Evolutionary conservation across 1,140 invertebrate genomes (phyloP), one percentile per base, ranked within the genome.

Genomic region (Brachionus koreanus): DNA sequence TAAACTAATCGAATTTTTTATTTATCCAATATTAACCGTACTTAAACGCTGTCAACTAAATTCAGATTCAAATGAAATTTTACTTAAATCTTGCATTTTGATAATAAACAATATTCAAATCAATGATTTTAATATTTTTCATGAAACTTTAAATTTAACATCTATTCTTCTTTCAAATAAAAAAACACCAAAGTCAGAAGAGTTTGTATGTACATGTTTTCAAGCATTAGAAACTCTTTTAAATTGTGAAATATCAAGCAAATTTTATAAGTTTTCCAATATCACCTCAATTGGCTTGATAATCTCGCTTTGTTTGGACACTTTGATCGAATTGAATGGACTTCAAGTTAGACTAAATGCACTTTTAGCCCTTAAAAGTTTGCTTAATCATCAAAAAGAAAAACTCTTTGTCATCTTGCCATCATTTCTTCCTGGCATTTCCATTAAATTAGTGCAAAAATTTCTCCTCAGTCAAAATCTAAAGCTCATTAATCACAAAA

Each of bases 161-260:
- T 79, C 49, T 12, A 39, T 79, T 23, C 61, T 79, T 19, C 57
- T 79, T 25, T 69, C 65, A 37, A 79, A 43, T 23, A 79, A 79
- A 35, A 61, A 77, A 33, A n/a, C 72, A 75, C 12, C 9, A 43
- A 23, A 57, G 43, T 79, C 76, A 9, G 76, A 79, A 61, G 76
- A 79, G 37, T 79, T 61, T 43, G 12, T 39, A 19, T 29, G 19
- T 19, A 43, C 19, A n/a, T 79, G 49, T 57, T 79, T 79, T 42
- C 19, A 65, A 61, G 10, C 61, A 13, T 23, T 79, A 42, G 46
- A 65, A 37, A 57, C 1, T 57, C 33, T 79, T 23, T 79, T 79
- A 23, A 79, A 37, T 10, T 3, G 76, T 42, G 37, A 79, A 19
- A 43, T 25, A 42, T 57, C 37, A 35, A 19, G 57, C 19, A 37